Evolutionary conservation across 2,113 vertebrate species (phyloP).

Genomic region (Anthoscopus minutus): DNA sequence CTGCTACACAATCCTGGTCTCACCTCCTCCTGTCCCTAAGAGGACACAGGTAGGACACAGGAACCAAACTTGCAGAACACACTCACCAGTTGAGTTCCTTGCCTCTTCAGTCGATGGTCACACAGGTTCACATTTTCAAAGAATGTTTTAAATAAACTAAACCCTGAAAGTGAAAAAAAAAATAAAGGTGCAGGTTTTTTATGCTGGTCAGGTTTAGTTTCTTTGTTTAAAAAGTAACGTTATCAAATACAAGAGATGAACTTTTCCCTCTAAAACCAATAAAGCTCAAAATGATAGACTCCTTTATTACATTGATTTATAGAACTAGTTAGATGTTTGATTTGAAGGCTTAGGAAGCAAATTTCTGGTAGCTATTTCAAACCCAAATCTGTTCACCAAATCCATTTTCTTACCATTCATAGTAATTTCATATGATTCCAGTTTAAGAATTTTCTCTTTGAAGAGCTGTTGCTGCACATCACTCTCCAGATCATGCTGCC

Average conservation of each 20-base stretch:
- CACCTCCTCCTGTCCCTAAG: not conserved
- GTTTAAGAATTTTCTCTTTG: conserved; percentile 96
- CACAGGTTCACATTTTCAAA: conserved; percentile 99
- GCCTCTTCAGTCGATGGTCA: conserved; percentile 95
- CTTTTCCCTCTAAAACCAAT: not conserved
- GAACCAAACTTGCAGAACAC: not conserved
- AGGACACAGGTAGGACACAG: not conserved
- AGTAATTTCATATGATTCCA: conserved; percentile 97
- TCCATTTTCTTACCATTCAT: conserved; percentile 86
- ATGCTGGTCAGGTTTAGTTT: not conserved
- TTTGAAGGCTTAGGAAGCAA: not conserved
- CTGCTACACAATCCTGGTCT: not conserved
- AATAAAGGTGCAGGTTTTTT: not conserved
- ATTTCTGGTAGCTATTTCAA: not conserved
- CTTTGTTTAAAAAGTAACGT: not conserved
- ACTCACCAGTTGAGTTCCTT: conserved; percentile 95
- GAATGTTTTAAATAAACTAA: conserved; percentile 99
- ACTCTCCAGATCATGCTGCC: conserved; percentile 95
- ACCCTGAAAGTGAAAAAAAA: conserved; percentile 76
- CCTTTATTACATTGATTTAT: not conserved
- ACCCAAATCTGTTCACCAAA: not conserved
- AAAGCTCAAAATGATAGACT: not conserved
- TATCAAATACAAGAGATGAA: not conserved
- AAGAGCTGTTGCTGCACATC: conserved; percentile 98
- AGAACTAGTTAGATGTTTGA: not conserved